Percentiles rank a stretch among this genome's conserved stretches.
Evolutionary conservation across 1,140 invertebrate genomes (phyloP).

Genomic region (Campoletis sonorensis): DNA sequence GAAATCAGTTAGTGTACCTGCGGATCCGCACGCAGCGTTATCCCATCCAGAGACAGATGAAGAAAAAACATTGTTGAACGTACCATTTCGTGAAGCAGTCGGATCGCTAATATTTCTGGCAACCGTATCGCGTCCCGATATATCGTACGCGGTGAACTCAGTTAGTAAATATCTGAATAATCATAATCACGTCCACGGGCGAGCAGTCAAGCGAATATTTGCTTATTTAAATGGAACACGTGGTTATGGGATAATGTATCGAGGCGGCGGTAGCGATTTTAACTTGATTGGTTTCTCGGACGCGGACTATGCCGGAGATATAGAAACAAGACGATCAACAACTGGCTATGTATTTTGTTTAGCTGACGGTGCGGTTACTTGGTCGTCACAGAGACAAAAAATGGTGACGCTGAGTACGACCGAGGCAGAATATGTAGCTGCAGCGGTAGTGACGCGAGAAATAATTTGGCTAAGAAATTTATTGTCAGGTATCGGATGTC

Average conservation of each 20-base stretch:
- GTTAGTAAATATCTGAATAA: slow-evolving; percentile 36
- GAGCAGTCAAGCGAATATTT: slow-evolving; percentile 30
- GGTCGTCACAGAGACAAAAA: slow-evolving; percentile 26
- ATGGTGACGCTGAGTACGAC: neutral
- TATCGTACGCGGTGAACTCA: slow-evolving; percentile 24
- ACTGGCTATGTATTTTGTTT: slow-evolving; percentile 19
- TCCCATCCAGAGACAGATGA: slow-evolving; percentile 49
- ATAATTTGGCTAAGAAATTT: neutral
- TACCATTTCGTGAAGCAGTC: slow-evolving; percentile 44
- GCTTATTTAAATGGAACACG: slow-evolving; percentile 14
- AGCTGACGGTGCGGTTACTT: neutral
- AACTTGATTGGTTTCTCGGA: slow-evolving; percentile 29
- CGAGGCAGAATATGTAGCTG: slow-evolving; percentile 26
- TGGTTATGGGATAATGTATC: slow-evolving; percentile 20
- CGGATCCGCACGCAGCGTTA: slow-evolving; percentile 33
- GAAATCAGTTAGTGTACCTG: slow-evolving; percentile 44
- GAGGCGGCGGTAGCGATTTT: neutral
- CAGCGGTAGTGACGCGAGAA: neutral
- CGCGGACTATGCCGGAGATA: slow-evolving; percentile 3
- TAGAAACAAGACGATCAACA: neutral
- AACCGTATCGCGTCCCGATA: slow-evolving; percentile 24
- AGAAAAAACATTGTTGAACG: slow-evolving; percentile 52
- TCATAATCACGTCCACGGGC: slow-evolving; percentile 20
- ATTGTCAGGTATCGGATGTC: neutral
- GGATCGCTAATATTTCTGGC: slow-evolving; percentile 42